Evolutionary conservation across 2,797 vertebrate species (phyloP), one percentile per base, ranked within the genome.

Genomic region (Silurus lanzhouensis): DNA sequence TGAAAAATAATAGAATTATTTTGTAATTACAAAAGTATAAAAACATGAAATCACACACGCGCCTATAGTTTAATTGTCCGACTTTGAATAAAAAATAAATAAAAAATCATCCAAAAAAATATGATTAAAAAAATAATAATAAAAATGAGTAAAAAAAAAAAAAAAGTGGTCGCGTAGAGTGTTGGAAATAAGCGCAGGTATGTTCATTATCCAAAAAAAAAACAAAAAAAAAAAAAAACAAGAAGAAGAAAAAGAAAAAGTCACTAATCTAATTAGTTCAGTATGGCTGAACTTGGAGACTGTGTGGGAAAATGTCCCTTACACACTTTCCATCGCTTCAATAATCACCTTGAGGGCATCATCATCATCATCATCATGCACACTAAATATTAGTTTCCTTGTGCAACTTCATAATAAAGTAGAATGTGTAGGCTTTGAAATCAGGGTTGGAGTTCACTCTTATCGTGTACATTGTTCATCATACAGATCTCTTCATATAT

Each of bases 261-360:
- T 91, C 94, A 70, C 92, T 95, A 95, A 96, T 96, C 95, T 95
- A 90, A 96, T 96, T 95, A 95, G 94, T 95, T 95, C 95, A 94
- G 94, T 93, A 88, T 95, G 93, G 93, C 91, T 96, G 94, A 94
- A 89, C 92, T 92, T 95, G 70, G 91, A 95, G 93, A 93, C 79
- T 55, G 90, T 95, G 95, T 95, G 94, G 94, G 95, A 96, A 96
- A 93, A 93, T 94, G 91, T 90, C 94, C 93, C 89, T 89, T 89
- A 78, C 88, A 84, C 90, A 92, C 90, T 94, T 91, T 88, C 88
- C 84, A 88, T 72, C 81, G 71, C 19, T n/a, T 14, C 12, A 1
- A 12, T 76, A 17, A 6, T 81, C 20, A 81, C 44, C 46, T 48
- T 66, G 15, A 48, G 20, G 46, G 20, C 38, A 67, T 1, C 22